phyloP scores from a whole-genome alignment of 1,140 invertebrate genomes.

The Agrilus planipennis region DNA sequence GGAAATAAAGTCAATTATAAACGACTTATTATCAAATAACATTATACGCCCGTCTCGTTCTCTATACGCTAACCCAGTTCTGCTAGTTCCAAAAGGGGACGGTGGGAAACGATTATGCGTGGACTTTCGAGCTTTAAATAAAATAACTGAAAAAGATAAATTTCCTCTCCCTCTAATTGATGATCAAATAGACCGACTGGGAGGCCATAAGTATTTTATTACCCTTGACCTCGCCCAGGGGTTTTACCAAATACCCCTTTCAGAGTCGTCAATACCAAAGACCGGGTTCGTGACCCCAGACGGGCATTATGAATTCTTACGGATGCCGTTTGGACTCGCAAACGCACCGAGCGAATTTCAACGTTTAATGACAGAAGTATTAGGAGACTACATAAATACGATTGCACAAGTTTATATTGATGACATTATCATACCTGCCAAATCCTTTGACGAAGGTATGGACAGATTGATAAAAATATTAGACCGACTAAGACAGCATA shows the following conservation, averaged over 20 bases:
- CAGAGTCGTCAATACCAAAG: slow-evolving; percentile 8
- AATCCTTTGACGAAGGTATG: slow-evolving; percentile 15
- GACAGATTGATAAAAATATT: slow-evolving; percentile 15
- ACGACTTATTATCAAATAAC: too few relatives aligned
- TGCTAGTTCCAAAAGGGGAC: slow-evolving; percentile 23
- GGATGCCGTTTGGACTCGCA: slow-evolving; percentile 33
- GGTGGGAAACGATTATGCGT: slow-evolving; percentile 18
- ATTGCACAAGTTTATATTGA: slow-evolving; percentile 20
- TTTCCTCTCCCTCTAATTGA: slow-evolving; percentile 36
- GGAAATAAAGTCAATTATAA: too few relatives aligned
- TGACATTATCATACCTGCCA: slow-evolving; percentile 18
- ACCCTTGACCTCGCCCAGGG: slow-evolving; percentile 17
- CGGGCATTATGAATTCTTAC: slow-evolving; percentile 24
- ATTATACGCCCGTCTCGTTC: too few relatives aligned
- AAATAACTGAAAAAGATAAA: slow-evolving; percentile 9
- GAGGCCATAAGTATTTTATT: slow-evolving; percentile 15
- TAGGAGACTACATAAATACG: slow-evolving; percentile 14
- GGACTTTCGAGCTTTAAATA: slow-evolving; percentile 28
- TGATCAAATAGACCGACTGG: slow-evolving; percentile 23
- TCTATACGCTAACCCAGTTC: slow-evolving; percentile 20
- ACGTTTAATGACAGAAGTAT: slow-evolving; percentile 8
- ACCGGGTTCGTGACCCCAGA: slow-evolving; percentile 26
- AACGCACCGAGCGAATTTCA: slow-evolving; percentile 23
- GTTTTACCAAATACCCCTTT: slow-evolving; percentile 20
- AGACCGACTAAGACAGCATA: slow-evolving; percentile 3